Evolutionary conservation across 2,888 invertebrate species (phyloP), one percentile per base, ranked within the genome.

Genomic region (Microctonus aethiopoides): DNA sequence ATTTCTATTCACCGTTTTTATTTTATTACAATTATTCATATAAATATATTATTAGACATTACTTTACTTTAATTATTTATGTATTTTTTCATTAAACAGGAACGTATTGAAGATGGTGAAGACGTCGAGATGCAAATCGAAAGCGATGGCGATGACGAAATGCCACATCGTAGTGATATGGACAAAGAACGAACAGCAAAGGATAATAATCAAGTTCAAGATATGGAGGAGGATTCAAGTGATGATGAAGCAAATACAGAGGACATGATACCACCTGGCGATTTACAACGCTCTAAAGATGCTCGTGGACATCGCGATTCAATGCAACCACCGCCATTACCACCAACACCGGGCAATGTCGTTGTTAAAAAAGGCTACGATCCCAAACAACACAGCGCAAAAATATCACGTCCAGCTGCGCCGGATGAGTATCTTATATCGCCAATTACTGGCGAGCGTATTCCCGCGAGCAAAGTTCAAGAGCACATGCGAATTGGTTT

Each of bases 401-500:
- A 90, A 83, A 88, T 89, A 0, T 88, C 91, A 0, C 90, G 93
- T 24, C 90, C 91, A 26, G 89, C 91, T 5, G 87, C 92, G 5
- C 90, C 93, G 0, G 96, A 96, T 82, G 95, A 97, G 83, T 99
- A 93, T 89, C 91, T 99, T 66, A 96, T 99, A 74, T 99, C 99
- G 0, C 99, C 99, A 0, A 96, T 99, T 82, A 99, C 99, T 0
- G 98, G 98, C 46, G 99, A 99, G 87, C 93, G 95, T 85, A 98
- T 99, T 80, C 97, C 97, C 0, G 98, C 98, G 0, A 95, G 95
- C 82, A 98, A 99, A 87, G 95, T 99, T 71, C 97, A 97, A 71
- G 98, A 99, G 81, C 99, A 99, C 87, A 96, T 99, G 92, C 93
- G 98, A 77, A 98, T 98, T 86, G 97, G 97, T 20, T 88, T 99